Percentiles rank a stretch among this genome's conserved stretches.
Conservation (phyloP, 1,140 invertebrate genomes). For the Leucophenga varia region DNA sequence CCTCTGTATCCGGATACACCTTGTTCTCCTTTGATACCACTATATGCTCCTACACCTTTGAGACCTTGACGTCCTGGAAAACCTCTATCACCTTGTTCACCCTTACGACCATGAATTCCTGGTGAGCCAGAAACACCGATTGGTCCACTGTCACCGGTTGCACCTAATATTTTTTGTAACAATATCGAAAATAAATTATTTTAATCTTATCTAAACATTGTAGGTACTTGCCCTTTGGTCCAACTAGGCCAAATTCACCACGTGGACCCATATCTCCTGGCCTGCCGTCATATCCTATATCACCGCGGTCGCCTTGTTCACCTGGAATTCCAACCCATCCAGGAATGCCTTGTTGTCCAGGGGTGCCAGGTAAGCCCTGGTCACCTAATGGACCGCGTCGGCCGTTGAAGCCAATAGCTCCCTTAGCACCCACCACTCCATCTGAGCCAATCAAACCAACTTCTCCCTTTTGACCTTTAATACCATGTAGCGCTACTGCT, state of each 20-base stretch:
- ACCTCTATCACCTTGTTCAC: slow-evolving; percentile 61
- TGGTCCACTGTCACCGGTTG: slow-evolving; percentile 58
- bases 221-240: slow-evolving; percentile 60
- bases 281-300: slow-evolving; percentile 58
- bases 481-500: slow-evolving; percentile 60
- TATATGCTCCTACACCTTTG: slow-evolving; percentile 60
- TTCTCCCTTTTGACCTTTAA: slow-evolving; percentile 63
- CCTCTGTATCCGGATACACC: slow-evolving; percentile 63
- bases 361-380: slow-evolving; percentile 58
- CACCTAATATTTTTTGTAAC: too few relatives aligned
- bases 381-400: slow-evolving; percentile 60
- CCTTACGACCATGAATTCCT: slow-evolving; percentile 56
- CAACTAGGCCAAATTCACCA: slow-evolving; percentile 60
- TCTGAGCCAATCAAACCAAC: slow-evolving; percentile 26
- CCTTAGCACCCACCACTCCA: slow-evolving; percentile 41
- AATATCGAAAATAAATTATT: too few relatives aligned
- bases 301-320: slow-evolving; percentile 61
- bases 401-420: slow-evolving; percentile 58
- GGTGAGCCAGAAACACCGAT: slow-evolving; percentile 59
- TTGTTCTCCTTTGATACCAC: slow-evolving; percentile 67
- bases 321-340: slow-evolving; percentile 62
- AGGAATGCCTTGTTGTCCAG: slow-evolving; percentile 53
- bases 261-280: slow-evolving; percentile 58
- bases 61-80: slow-evolving; percentile 57
- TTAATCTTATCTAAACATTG: slow-evolving; percentile 14